phyloP scores from a whole-genome alignment of 2,797 vertebrate genomes.

The Danio tinwini region DNA sequence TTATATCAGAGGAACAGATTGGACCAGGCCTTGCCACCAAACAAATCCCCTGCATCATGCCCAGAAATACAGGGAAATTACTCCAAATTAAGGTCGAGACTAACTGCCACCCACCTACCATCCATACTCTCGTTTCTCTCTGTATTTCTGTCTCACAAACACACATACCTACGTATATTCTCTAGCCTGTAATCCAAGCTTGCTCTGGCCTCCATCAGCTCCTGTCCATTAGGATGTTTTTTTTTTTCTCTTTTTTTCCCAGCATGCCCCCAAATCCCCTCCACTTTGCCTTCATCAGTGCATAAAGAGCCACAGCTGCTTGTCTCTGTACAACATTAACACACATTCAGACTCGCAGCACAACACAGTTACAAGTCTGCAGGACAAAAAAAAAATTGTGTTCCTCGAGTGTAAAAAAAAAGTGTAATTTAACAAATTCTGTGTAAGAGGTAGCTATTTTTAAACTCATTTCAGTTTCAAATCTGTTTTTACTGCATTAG shows the following conservation, averaged over 20 bases:
- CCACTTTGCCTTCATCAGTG: slow-evolving; percentile 61
- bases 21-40: slow-evolving; percentile 63
- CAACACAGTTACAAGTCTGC: slow-evolving; percentile 13
- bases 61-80: slow-evolving; percentile 55
- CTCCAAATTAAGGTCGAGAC: slow-evolving; percentile 61
- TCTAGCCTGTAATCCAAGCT: slow-evolving; percentile 62
- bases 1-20: slow-evolving; percentile 72
- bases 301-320: slow-evolving; percentile 61
- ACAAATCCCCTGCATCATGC: slow-evolving; percentile 69
- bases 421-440: not conserved
- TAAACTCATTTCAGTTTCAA: no score
- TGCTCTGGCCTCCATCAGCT: slow-evolving; percentile 62
- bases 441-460: no score
- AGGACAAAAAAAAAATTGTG: not conserved
- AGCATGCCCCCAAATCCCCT: slow-evolving; percentile 66
- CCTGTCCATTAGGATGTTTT: slow-evolving; percentile 66
- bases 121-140: slow-evolving; percentile 29
- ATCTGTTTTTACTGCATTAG: no score
- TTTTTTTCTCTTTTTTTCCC: slow-evolving; percentile 33
- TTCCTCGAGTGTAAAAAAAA: no score
- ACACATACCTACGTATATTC: slow-evolving; percentile 43
- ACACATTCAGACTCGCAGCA: slow-evolving; percentile 50
- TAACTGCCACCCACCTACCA: slow-evolving; percentile 31
- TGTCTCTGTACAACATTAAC: slow-evolving; percentile 47
- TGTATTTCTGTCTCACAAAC: slow-evolving; percentile 17